Percentiles rank a stretch among this genome's conserved stretches.
phyloP scores from a whole-genome alignment of 2,113 vertebrate genomes.

The Callocephalon fimbriatum region DNA sequence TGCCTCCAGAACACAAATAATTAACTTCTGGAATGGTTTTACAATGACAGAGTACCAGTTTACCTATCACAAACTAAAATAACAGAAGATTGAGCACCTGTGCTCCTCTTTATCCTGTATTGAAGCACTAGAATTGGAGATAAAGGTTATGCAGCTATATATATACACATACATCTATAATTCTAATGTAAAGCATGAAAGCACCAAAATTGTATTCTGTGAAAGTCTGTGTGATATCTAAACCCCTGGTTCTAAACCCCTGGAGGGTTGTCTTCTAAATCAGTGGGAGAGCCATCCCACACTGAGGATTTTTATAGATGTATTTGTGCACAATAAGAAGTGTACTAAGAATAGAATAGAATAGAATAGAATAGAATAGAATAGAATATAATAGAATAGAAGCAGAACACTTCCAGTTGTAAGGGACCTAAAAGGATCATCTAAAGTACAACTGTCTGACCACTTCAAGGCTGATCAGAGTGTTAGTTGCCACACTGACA shows the following conservation, averaged over 20 bases:
- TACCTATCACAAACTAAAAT: background rate
- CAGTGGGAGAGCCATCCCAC: background rate
- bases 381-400: no score
- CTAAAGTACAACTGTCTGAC: background rate
- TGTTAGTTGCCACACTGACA: background rate
- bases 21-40: background rate
- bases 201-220: background rate
- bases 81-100: background rate
- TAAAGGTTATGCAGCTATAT: background rate
- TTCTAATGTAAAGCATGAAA: background rate
- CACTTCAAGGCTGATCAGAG: background rate
- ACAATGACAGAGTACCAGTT: background rate
- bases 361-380: background rate
- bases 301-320: background rate
- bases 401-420: background rate
- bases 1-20: background rate
- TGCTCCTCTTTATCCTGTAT: background rate
- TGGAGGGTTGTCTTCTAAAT: background rate
- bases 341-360: background rate
- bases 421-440: background rate
- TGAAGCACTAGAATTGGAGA: background rate
- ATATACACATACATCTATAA: rapidly evolving
- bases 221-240: background rate
- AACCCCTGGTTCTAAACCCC: background rate
- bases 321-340: background rate